Percentiles rank a stretch among this genome's conserved stretches.
These are phyloP conservation scores for Dicyrtoma fusca DNA, from an alignment of 2,888 invertebrate species.

Conservation along the genomic window DNA sequence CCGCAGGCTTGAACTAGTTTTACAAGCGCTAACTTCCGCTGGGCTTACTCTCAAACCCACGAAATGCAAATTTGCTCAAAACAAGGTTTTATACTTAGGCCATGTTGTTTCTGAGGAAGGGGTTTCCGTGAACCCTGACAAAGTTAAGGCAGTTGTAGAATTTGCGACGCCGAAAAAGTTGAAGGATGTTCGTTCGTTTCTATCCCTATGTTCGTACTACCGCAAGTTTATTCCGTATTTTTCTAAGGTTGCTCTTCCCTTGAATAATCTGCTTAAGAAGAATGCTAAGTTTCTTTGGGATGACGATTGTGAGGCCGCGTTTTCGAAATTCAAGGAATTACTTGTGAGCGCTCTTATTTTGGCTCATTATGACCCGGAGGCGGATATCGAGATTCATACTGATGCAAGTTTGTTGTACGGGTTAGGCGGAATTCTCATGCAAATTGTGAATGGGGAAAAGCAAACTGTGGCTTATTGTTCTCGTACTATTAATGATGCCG, in stretches of 20 bases:
- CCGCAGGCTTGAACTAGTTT: conserved; percentile 38
- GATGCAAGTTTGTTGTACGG: conserved; percentile 20
- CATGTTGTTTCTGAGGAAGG: neutral
- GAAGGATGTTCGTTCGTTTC: conserved; percentile 24
- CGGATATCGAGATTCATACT: conserved; percentile 3
- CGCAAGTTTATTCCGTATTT: conserved; percentile 31
- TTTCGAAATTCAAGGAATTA: conserved; percentile 23
- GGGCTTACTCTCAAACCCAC: conserved; percentile 53
- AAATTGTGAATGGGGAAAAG: conserved; percentile 1
- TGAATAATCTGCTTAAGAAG: conserved; percentile 15
- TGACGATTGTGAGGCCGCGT: conserved; percentile 9
- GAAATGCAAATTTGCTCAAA: conserved; percentile 47
- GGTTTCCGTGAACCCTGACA: conserved; percentile 21
- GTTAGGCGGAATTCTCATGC: conserved; percentile 21
- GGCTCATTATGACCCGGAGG: conserved; percentile 6
- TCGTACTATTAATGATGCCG: conserved; percentile 32
- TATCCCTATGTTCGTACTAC: conserved; percentile 44
- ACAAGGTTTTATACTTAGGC: conserved; percentile 4
- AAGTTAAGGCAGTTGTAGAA: conserved; percentile 31
- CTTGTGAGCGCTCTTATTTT: conserved; percentile 19
- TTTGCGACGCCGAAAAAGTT: conserved; percentile 29
- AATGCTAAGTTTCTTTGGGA: conserved; percentile 27
- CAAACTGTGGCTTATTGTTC: conserved; percentile 10
- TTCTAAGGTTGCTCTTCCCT: conserved; percentile 21
- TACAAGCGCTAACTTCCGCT: conserved; percentile 26